These are phyloP conservation scores for Labeo calbasu DNA, from an alignment of 2,797 vertebrate genomes.

Conservation along the genomic window DNA sequence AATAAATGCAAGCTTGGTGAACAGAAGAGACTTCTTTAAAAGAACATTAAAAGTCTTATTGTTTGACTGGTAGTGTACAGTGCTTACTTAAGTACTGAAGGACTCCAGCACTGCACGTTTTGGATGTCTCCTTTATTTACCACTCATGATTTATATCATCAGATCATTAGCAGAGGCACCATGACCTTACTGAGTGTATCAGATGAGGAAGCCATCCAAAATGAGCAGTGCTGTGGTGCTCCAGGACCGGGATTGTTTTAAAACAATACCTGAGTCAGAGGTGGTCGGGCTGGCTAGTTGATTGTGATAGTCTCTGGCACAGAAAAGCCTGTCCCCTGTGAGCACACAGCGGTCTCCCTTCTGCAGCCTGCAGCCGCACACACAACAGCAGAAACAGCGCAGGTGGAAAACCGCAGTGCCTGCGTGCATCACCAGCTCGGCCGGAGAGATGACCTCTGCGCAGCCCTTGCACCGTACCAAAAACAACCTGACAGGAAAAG, in stretches of 20 bases:
- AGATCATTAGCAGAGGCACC: constrained; percentile 7
- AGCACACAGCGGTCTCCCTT: constrained; percentile 94
- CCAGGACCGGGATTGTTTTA: constrained; percentile 10
- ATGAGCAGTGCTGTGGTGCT: constrained; percentile 7
- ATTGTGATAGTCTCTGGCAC: constrained; percentile 90
- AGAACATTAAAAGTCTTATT: too few species aligned
- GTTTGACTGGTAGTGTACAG: too few species aligned
- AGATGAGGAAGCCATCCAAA: background rate
- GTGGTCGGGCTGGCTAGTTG: constrained; percentile 85
- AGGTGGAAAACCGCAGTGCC: constrained; percentile 92
- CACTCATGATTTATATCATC: background rate
- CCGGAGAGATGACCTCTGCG: constrained; percentile 83
- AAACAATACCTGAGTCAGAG: constrained; percentile 86
- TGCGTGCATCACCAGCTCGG: constrained; percentile 92
- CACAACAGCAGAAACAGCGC: constrained; percentile 93
- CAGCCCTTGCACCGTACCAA: constrained; percentile 89
- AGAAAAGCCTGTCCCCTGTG: constrained; percentile 90
- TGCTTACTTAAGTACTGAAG: background rate
- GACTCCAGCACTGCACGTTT: background rate
- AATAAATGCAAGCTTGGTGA: too few species aligned
- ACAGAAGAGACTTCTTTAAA: too few species aligned
- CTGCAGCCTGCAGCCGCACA: constrained; percentile 90
- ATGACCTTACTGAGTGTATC: background rate
- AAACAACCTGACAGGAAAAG: constrained; percentile 82
- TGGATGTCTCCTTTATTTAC: background rate